phyloP scores from a whole-genome alignment of 2,113 vertebrate species.

The Ammospiza caudacuta region DNA sequence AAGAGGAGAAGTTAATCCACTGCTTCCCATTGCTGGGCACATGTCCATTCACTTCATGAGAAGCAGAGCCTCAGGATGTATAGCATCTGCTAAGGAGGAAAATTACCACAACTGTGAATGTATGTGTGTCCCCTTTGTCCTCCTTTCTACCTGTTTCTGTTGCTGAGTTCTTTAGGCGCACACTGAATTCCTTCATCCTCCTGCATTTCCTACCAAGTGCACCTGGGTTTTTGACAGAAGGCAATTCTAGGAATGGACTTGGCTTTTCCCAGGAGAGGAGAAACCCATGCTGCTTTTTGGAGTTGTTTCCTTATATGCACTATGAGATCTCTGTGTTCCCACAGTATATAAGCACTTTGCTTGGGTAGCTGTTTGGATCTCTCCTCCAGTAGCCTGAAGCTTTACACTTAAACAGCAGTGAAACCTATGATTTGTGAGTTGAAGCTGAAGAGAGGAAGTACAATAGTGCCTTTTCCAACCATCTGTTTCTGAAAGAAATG shows the following conservation, averaged over 20 bases:
- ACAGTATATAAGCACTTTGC: neutral
- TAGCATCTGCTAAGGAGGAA: neutral
- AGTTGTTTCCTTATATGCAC: neutral
- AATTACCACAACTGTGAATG: neutral
- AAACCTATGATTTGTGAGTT: neutral
- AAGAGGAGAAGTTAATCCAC: neutral
- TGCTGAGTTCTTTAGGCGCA: neutral
- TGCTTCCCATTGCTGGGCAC: rapidly evolving
- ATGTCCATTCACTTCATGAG: neutral
- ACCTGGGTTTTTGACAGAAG: neutral
- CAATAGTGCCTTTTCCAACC: neutral
- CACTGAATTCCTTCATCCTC: neutral
- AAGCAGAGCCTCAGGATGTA: neutral
- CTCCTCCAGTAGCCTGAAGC: neutral
- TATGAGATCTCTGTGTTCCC: neutral
- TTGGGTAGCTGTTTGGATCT: neutral
- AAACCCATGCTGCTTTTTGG: neutral
- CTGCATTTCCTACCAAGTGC: neutral
- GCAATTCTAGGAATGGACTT: neutral
- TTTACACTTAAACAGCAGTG: neutral
- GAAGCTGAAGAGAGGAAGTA: neutral
- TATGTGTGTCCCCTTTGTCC: neutral
- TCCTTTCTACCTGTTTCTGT: neutral
- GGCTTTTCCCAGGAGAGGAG: neutral
- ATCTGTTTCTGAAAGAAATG: neutral